These are phyloP conservation scores for Drosophila lowei DNA, from an alignment of 1,140 invertebrate species.

Conservation along the genomic window DNA sequence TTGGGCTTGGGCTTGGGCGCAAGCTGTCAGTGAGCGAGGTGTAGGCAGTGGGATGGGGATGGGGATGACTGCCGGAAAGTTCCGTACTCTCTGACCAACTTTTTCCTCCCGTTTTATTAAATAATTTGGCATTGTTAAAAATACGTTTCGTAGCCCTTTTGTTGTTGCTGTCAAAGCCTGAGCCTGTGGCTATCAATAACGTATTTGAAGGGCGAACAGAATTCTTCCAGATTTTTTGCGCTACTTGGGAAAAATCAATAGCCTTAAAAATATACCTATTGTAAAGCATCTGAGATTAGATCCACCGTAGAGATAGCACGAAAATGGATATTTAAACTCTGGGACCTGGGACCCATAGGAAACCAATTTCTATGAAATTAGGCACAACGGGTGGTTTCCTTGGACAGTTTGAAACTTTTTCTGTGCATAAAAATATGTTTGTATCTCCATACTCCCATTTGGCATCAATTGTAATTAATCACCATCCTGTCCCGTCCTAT, in stretches of 20 bases:
- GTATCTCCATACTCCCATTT: not conserved
- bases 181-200: not conserved
- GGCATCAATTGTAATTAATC: not conserved
- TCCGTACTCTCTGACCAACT: no score
- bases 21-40: no score
- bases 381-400: not conserved
- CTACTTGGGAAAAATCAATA: constrained; percentile 41
- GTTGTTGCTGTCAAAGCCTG: constrained; percentile 12
- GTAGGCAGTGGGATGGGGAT: not conserved
- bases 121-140: constrained; percentile 38
- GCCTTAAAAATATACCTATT: constrained; percentile 4
- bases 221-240: constrained; percentile 19
- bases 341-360: no score
- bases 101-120: constrained; percentile 5
- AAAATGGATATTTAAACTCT: constrained; percentile 36
- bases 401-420: not conserved
- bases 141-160: constrained; percentile 4
- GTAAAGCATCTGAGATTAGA: constrained; percentile 17
- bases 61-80: constrained; percentile 6
- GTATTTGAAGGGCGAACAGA: not conserved
- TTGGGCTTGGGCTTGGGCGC: no score
- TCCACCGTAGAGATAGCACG: constrained; percentile 6
- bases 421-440: not conserved
- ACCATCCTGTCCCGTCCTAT: not conserved
- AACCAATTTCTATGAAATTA: constrained; percentile 3